These are phyloP conservation scores for Norana najaformis DNA, from an alignment of 2,888 invertebrate genomes.

Conservation along the genomic window DNA sequence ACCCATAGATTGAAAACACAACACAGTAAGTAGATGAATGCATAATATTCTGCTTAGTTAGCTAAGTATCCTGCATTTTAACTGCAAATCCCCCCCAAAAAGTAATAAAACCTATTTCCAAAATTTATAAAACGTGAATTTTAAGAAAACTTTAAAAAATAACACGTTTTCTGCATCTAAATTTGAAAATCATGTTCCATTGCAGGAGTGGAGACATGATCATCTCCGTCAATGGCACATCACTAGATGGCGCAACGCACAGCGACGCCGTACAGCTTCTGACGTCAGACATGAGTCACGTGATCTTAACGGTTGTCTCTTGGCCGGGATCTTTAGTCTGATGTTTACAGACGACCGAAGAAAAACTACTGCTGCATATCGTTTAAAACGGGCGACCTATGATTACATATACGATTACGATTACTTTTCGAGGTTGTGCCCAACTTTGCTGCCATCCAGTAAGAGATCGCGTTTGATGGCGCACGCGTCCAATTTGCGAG, in stretches of 20 bases:
- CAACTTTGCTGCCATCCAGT: neutral
- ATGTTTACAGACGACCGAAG: slow-evolving; percentile 33
- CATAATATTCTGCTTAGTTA: too few relatives aligned
- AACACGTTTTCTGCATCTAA: too few relatives aligned
- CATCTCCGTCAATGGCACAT: slow-evolving; percentile 63
- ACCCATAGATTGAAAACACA: too few relatives aligned
- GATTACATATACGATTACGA: too few relatives aligned
- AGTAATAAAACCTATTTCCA: too few relatives aligned
- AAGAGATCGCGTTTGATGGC: neutral
- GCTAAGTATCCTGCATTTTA: too few relatives aligned
- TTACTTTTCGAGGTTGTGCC: too few relatives aligned
- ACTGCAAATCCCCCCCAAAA: too few relatives aligned
- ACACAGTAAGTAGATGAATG: too few relatives aligned
- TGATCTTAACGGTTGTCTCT: slow-evolving; percentile 63
- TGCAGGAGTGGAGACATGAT: slow-evolving; percentile 65
- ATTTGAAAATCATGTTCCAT: neutral
- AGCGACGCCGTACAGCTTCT: slow-evolving; percentile 63
- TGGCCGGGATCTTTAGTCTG: slow-evolving; percentile 64
- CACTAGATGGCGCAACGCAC: slow-evolving; percentile 62
- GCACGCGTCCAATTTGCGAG: neutral
- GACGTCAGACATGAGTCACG: slow-evolving; percentile 60
- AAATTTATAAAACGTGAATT: too few relatives aligned
- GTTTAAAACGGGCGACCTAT: neutral
- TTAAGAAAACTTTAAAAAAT: too few relatives aligned
- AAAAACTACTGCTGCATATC: neutral